These are phyloP conservation scores for Andricus quercusramuli DNA, from an alignment of 2,888 invertebrate genomes.

Conservation along the genomic window DNA sequence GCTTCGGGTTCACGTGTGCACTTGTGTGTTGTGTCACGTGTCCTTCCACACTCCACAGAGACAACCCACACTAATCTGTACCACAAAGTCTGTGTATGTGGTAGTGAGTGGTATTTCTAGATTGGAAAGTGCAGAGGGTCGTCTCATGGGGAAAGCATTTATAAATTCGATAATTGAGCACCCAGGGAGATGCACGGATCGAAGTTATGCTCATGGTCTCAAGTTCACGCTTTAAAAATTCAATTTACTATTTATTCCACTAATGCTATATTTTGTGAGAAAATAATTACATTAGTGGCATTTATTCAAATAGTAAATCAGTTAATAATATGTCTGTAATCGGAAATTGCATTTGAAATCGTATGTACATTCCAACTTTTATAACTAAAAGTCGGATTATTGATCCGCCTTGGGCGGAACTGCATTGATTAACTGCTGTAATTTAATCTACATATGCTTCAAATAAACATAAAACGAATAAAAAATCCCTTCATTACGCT, in stretches of 20 bases:
- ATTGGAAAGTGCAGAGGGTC: slow-evolving; percentile 6
- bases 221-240: not conserved
- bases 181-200: not conserved
- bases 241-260: not conserved
- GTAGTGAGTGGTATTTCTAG: not conserved
- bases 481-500: too few species aligned
- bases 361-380: too few species aligned
- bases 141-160: not conserved
- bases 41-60: not conserved
- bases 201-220: not conserved
- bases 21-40: slow-evolving; percentile 19
- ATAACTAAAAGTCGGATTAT: too few species aligned
- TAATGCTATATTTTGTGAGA: too few species aligned
- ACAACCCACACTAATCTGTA: not conserved
- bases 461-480: too few species aligned
- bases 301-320: too few species aligned
- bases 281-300: too few species aligned
- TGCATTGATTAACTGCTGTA: too few species aligned
- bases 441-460: too few species aligned
- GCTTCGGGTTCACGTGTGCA: slow-evolving; percentile 19
- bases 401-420: too few species aligned
- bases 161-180: not conserved
- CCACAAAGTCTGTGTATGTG: not conserved
- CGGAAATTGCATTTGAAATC: too few species aligned
- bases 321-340: too few species aligned